A percentile compares a stretch with the other conserved stretches of the same genome.
These are phyloP conservation scores for Eilema depressum DNA, from an alignment of 2,888 invertebrate species.

Conservation along the genomic window DNA sequence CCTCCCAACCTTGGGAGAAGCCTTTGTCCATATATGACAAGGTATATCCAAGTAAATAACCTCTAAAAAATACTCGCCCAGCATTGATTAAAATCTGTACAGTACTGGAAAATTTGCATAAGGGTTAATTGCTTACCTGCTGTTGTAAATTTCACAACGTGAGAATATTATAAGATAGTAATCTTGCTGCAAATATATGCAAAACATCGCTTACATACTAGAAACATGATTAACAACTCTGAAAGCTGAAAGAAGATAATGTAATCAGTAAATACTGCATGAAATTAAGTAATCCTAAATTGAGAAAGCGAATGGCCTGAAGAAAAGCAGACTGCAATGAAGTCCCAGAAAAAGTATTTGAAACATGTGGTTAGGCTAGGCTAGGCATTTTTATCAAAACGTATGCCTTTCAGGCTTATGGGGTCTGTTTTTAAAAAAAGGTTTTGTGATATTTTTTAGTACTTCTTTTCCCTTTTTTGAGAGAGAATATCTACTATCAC, in stretches of 20 bases:
- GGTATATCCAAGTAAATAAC: background rate
- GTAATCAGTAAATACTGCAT: background rate
- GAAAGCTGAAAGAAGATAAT: background rate
- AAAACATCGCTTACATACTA: background rate
- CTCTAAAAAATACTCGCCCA: background rate
- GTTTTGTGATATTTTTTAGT: no score
- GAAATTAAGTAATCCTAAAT: background rate
- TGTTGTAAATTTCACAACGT: conserved; percentile 4
- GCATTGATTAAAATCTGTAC: background rate
- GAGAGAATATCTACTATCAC: no score
- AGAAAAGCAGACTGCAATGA: no score
- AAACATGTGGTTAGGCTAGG: no score
- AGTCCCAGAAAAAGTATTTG: no score
- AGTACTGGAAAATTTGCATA: background rate
- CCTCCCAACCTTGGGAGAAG: no score
- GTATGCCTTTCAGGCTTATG: no score
- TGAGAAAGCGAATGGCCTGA: no score
- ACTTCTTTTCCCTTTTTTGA: no score
- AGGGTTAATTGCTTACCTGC: background rate
- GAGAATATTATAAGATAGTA: background rate
- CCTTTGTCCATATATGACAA: no score
- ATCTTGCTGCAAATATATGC: background rate
- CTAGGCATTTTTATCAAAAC: no score
- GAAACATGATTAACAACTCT: background rate
- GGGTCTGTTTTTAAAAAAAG: no score